These are phyloP conservation scores for Apostichopus leukothele DNA, from an alignment of 53 echinoderm and acorn worm species.

Conservation along the genomic window DNA sequence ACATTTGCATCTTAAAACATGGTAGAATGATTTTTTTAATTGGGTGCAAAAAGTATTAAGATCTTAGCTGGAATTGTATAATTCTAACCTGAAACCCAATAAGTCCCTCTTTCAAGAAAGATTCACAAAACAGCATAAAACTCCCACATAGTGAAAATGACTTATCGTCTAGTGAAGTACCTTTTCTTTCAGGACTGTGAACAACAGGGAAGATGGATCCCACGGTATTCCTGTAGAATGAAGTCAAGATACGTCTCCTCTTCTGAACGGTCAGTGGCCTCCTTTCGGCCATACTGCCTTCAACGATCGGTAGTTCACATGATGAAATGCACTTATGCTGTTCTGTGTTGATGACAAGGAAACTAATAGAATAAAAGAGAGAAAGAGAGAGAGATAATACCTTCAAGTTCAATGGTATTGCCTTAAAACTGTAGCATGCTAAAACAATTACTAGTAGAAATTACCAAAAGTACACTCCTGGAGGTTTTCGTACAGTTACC, in stretches of 20 bases:
- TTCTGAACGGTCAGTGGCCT: slow-evolving; percentile 72
- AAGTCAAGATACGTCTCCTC: slow-evolving; percentile 65
- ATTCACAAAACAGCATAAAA: background rate
- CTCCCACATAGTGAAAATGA: background rate
- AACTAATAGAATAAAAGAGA: slow-evolving; percentile 47
- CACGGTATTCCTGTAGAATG: slow-evolving; percentile 84
- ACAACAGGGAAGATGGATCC: slow-evolving; percentile 81
- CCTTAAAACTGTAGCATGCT: too few relatives aligned
- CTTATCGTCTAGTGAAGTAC: slow-evolving; percentile 18
- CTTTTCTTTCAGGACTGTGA: slow-evolving; percentile 81
- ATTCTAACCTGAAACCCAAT: too few relatives aligned
- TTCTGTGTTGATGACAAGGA: slow-evolving; percentile 78
- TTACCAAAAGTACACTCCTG: too few relatives aligned
- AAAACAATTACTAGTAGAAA: too few relatives aligned
- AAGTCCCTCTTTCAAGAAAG: too few relatives aligned
- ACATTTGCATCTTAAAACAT: too few relatives aligned
- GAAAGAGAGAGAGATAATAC: too few relatives aligned
- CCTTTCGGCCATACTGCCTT: slow-evolving; percentile 71
- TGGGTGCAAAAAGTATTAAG: too few relatives aligned
- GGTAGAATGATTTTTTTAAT: too few relatives aligned
- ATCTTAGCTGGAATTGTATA: too few relatives aligned
- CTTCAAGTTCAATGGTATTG: too few relatives aligned
- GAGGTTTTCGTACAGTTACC: too few relatives aligned
- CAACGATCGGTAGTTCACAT: slow-evolving; percentile 58
- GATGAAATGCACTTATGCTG: slow-evolving; percentile 92